A percentile compares a stretch with the other conserved stretches of the same genome.
These are phyloP conservation scores for Blennius ocellaris DNA, from an alignment of 2,113 vertebrate species.

Conservation along the genomic window DNA sequence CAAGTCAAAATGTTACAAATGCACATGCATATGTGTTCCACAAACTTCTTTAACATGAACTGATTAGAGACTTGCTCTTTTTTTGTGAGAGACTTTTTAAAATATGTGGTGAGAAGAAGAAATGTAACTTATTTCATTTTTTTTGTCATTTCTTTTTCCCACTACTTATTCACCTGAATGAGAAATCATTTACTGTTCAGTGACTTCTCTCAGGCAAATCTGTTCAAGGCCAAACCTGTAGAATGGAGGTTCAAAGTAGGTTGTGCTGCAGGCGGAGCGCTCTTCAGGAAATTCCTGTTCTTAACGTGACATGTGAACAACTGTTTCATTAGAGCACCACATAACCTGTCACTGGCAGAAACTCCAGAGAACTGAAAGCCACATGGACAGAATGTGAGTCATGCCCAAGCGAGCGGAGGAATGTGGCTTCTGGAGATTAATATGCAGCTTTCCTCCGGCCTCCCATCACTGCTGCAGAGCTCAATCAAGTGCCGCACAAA, in stretches of 20 bases:
- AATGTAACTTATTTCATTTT: too few species aligned
- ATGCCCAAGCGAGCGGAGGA: slow-evolving; percentile 50
- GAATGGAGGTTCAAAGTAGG: slow-evolving; percentile 5
- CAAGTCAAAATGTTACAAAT: too few species aligned
- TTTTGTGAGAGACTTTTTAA: too few species aligned
- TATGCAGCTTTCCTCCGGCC: slow-evolving; percentile 1
- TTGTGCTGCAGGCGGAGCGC: neutral
- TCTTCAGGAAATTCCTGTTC: slow-evolving; percentile 66
- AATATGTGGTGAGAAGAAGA: too few species aligned
- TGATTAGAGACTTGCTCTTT: too few species aligned
- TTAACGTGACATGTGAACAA: slow-evolving; percentile 53
- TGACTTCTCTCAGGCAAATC: neutral
- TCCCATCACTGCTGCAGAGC: slow-evolving; percentile 1
- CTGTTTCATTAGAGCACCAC: slow-evolving; percentile 35
- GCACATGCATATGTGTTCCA: too few species aligned
- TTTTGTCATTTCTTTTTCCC: too few species aligned
- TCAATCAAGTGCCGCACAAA: slow-evolving; percentile 20
- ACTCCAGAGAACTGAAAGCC: slow-evolving; percentile 42
- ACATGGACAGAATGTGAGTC: slow-evolving; percentile 59
- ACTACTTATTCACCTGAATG: neutral
- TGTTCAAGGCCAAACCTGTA: slow-evolving; percentile 37
- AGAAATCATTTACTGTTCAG: neutral
- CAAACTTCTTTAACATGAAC: too few species aligned
- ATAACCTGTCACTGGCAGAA: slow-evolving; percentile 32
- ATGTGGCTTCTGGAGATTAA: slow-evolving; percentile 53